Evolutionary conservation across 2,888 invertebrate species (phyloP), one percentile per base, ranked within the genome.

Genomic region (Calephelis perditalis): DNA sequence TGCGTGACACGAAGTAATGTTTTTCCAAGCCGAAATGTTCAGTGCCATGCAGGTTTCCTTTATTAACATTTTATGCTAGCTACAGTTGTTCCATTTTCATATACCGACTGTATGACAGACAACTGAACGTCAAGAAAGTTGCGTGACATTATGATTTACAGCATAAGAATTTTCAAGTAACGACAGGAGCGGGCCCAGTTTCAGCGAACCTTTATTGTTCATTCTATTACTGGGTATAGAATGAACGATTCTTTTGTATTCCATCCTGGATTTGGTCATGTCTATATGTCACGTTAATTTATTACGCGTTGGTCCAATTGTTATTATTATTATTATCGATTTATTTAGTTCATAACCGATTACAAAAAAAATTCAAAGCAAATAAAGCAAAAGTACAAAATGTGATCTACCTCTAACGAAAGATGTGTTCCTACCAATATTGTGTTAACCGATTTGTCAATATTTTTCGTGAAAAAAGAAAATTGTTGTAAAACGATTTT

Each of bases 131-230:
- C 80, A 80, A 79, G 81, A 81, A 81, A 80, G 81, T 89, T 88
- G 87, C 87, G 87, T 89, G 88, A 76, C 79, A 71, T 77, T 79
- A 77, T 81, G 81, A 83, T 82, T 86, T 86, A 81, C 81, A 85
- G 88, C 86, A 85, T 80, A 78, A 79, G 81, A 81, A 81, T 84
- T 83, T 86, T 86, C 83, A 85, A 87, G 88, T 82, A 87, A 86
- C 86, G 87, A 84, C 76, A 79, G 86, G 84, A 83, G 79, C 83
- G 79, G 79, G 81, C 78, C 80, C 76, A 77, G 76, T 77, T 78
- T 79, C 86, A 84, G 82, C 80, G 77, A 74, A 73, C 75, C 69
- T 70, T 73, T 74, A 82, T 60, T 56, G 54, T 55, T 59, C 35
- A 59, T 46, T 84, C 82, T 82, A 80, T 83, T 80, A 74, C 69